Conservation (phyloP, 2,888 invertebrate species). For the Mylabris sibirica region DNA sequence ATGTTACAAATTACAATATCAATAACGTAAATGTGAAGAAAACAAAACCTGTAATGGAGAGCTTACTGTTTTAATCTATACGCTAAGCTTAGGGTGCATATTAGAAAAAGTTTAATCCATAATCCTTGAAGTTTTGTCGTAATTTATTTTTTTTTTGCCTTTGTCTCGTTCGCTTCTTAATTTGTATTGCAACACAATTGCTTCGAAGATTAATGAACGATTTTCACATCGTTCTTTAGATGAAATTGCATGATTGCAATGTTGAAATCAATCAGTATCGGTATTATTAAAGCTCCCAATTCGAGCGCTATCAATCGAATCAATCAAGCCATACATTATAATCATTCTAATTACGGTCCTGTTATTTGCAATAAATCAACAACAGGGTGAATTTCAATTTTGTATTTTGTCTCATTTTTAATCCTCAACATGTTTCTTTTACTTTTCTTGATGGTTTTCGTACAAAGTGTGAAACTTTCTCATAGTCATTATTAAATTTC, state of each 20-base stretch:
- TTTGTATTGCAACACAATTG: background rate
- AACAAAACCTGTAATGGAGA: background rate
- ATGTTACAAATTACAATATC: background rate
- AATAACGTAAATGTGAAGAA: background rate
- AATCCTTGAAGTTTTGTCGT: background rate
- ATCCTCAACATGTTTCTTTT: background rate
- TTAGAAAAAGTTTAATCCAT: background rate
- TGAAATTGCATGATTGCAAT: background rate
- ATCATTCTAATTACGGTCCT: too few species aligned
- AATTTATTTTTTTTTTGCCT: background rate
- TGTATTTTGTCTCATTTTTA: background rate
- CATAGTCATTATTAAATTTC: slow-evolving; percentile 63
- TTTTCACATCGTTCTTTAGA: background rate
- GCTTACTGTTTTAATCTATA: background rate
- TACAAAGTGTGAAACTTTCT: background rate
- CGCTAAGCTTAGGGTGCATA: background rate
- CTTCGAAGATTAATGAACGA: background rate
- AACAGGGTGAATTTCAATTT: too few species aligned
- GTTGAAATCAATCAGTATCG: background rate
- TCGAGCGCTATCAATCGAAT: too few species aligned
- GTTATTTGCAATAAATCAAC: too few species aligned
- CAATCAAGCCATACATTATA: too few species aligned
- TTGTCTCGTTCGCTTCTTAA: background rate
- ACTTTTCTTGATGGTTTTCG: background rate
- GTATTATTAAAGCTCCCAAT: too few species aligned